phyloP scores from a whole-genome alignment of 1,140 invertebrate species.

The Octopus sinensis region DNA sequence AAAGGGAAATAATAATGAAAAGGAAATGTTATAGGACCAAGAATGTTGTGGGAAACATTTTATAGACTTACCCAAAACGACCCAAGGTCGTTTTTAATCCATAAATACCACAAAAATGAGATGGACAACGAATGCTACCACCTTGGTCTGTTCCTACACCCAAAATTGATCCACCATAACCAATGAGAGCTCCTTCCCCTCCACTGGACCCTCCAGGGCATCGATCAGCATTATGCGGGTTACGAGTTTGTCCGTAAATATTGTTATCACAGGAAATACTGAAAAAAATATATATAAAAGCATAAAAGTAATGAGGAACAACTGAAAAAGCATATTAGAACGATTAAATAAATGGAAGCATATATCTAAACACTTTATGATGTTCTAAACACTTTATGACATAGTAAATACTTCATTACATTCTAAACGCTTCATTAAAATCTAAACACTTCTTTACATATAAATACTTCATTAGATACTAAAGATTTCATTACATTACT shows the following conservation, averaged over 20 bases:
- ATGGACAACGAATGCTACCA: slow-evolving; percentile 56
- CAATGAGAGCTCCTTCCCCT: slow-evolving; percentile 55
- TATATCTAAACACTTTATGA: no score
- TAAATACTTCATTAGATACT: no score
- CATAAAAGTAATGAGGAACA: neutral
- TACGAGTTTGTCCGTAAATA: slow-evolving; percentile 58
- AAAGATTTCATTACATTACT: no score
- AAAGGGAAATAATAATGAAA: no score
- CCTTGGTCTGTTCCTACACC: slow-evolving; percentile 56
- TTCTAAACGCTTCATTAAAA: no score
- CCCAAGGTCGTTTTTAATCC: slow-evolving; percentile 54
- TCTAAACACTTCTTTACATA: no score
- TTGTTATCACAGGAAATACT: slow-evolving; percentile 58
- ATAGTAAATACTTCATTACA: no score
- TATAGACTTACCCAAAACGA: slow-evolving; percentile 49
- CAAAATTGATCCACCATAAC: slow-evolving; percentile 53
- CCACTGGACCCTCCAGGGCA: slow-evolving; percentile 57
- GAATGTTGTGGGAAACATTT: neutral
- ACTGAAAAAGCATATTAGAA: no score
- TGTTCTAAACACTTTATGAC: no score
- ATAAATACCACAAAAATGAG: slow-evolving; percentile 53
- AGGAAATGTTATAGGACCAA: no score
- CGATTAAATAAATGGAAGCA: no score
- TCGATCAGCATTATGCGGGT: slow-evolving; percentile 50
- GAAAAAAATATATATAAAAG: slow-evolving; percentile 12